phyloP scores from a whole-genome alignment of 2,113 vertebrate species.

The Vireo altiloquus region DNA sequence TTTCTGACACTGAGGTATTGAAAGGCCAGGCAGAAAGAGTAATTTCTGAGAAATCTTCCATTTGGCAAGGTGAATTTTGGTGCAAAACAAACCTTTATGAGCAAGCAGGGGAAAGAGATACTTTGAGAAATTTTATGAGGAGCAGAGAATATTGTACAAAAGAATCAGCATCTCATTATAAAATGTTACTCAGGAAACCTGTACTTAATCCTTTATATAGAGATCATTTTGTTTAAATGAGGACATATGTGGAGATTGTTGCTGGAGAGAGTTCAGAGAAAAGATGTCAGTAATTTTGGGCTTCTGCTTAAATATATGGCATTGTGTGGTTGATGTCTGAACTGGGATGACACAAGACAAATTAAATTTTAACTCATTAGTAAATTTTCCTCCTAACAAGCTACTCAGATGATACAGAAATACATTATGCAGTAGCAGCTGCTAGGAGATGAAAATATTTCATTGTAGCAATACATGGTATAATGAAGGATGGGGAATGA shows the following conservation, averaged over 20 bases:
- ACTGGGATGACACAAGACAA: neutral
- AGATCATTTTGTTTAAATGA: constrained; percentile 13
- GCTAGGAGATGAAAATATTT: constrained; percentile 23
- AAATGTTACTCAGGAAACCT: constrained; percentile 31
- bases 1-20: neutral
- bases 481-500: neutral
- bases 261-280: neutral
- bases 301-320: neutral
- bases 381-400: constrained; percentile 26
- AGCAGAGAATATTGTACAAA: neutral
- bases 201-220: neutral
- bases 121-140: neutral
- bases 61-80: neutral
- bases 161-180: constrained; percentile 9
- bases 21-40: neutral
- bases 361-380: constrained; percentile 11
- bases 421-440: neutral
- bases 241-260: constrained; percentile 1
- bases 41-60: neutral
- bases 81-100: neutral
- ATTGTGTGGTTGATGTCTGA: neutral
- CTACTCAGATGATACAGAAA: constrained; percentile 16
- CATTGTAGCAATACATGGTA: neutral
- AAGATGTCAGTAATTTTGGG: neutral
- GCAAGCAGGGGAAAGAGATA: neutral